phyloP scores from a whole-genome alignment of 2,888 invertebrate species.

The Pheosia tremula region DNA sequence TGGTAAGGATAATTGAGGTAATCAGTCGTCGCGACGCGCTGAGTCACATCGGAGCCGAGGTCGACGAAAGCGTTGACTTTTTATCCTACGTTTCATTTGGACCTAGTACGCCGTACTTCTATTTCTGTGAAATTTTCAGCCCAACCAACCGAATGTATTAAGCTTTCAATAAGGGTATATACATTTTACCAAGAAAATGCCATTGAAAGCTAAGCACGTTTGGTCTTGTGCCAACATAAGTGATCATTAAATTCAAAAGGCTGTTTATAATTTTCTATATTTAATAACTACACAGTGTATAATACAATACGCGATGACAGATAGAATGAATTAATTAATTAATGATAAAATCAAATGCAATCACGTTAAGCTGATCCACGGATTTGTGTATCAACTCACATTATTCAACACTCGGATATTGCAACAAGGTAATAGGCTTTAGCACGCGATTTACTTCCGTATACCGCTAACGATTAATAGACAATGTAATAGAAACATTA shows the following conservation, averaged over 20 bases:
- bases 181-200: too few relatives aligned
- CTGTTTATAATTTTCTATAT: too few relatives aligned
- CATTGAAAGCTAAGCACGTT: too few relatives aligned
- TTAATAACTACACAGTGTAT: too few relatives aligned
- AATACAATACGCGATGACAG: too few relatives aligned
- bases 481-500: background rate
- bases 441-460: background rate
- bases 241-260: too few relatives aligned
- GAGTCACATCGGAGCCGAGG: background rate
- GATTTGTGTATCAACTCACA: background rate
- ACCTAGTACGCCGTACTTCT: too few relatives aligned
- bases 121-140: too few relatives aligned
- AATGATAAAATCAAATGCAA: background rate
- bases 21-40: slow-evolving; percentile 4
- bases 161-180: too few relatives aligned
- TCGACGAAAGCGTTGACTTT: background rate
- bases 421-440: background rate
- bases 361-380: background rate
- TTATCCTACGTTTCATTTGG: background rate
- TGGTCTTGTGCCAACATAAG: too few relatives aligned
- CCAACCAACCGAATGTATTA: too few relatives aligned
- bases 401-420: background rate
- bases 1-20: slow-evolving; percentile 2
- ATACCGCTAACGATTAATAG: background rate
- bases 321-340: too few relatives aligned